Conservation (phyloP, 35 echinoderm and acorn worm species). For the Apostichopus japonicus region DNA sequence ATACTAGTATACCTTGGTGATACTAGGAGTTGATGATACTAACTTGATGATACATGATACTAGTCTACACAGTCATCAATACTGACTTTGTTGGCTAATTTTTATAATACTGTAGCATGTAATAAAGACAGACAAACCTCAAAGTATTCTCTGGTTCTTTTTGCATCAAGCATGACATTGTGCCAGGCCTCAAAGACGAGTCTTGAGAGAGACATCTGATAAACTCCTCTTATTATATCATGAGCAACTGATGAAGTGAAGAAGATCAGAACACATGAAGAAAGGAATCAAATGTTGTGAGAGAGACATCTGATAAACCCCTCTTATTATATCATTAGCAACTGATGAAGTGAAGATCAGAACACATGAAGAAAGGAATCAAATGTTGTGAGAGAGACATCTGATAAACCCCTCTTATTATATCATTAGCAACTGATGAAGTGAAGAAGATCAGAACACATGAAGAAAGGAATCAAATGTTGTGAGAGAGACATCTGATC, state of each 20-base stretch:
- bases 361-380: too few relatives aligned
- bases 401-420: constrained; percentile 81
- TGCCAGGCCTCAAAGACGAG: constrained; percentile 99
- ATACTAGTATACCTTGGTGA: too few relatives aligned
- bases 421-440: constrained; percentile 76
- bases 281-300: neutral
- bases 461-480: too few relatives aligned
- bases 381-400: constrained; percentile 70
- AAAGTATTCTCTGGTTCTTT: constrained; percentile 97
- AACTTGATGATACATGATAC: too few relatives aligned
- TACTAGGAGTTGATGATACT: too few relatives aligned
- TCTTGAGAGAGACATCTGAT: constrained; percentile 77
- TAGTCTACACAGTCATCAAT: too few relatives aligned
- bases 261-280: neutral
- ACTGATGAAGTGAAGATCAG: constrained; percentile 37
- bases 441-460: neutral
- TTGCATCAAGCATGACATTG: constrained; percentile 97
- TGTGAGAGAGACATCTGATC: constrained; percentile 80
- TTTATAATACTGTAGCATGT: too few relatives aligned
- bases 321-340: constrained; percentile 82
- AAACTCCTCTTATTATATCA: constrained; percentile 84
- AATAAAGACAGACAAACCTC: constrained; percentile 65
- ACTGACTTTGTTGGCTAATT: too few relatives aligned
- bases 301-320: constrained; percentile 80
- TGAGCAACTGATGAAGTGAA: constrained; percentile 64